Conservation (phyloP, 2,113 vertebrate genomes). For the Nannobrachium achirus region DNA sequence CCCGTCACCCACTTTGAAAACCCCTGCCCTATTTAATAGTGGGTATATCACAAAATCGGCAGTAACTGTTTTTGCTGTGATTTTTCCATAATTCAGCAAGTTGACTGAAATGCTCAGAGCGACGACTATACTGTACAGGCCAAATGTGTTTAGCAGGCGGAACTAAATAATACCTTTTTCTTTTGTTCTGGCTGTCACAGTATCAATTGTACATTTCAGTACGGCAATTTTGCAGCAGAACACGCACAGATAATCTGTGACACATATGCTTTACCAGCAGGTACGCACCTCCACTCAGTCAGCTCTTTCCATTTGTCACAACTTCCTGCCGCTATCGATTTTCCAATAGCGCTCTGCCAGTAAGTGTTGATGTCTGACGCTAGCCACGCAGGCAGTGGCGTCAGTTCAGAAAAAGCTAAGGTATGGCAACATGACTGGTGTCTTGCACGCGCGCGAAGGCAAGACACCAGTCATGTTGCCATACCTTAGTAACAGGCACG, state of each 20-base stretch:
- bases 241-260: constrained; percentile 6
- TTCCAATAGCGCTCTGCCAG: constrained; percentile 55
- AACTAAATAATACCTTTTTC: constrained; percentile 1
- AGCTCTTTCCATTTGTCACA: constrained; percentile 41
- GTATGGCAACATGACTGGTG: no score
- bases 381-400: no score
- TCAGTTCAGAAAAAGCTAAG: no score
- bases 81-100: constrained; percentile 26
- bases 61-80: constrained; percentile 22
- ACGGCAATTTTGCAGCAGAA: background rate
- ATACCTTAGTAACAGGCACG: no score
- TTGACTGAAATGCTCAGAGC: constrained; percentile 2
- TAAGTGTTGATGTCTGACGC: constrained; percentile 63
- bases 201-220: background rate
- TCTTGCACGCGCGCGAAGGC: no score
- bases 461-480: no score
- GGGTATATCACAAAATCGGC: constrained; percentile 31
- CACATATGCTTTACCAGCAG: constrained; percentile 9
- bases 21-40: constrained; percentile 6
- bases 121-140: constrained; percentile 3
- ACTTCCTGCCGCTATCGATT: constrained; percentile 67
- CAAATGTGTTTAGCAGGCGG: constrained; percentile 15
- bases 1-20: no score
- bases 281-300: constrained; percentile 33
- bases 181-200: background rate